phyloP scores from a whole-genome alignment of 2,113 vertebrate species.

The Psophia crepitans region DNA sequence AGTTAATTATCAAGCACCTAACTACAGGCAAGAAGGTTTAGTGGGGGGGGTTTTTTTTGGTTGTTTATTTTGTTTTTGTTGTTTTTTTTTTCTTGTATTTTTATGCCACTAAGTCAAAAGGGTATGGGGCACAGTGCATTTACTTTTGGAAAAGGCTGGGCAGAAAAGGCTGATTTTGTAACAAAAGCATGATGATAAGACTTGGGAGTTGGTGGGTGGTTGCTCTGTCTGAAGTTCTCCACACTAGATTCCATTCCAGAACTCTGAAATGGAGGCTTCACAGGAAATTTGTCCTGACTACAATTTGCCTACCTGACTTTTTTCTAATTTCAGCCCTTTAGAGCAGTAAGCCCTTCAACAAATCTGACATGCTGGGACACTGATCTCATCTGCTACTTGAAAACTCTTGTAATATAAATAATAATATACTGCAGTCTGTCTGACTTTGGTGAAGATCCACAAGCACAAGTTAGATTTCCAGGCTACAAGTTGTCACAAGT shows the following conservation, averaged over 20 bases:
- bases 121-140: fast-evolving
- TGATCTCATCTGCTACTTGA: not conserved
- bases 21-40: not conserved
- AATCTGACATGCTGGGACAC: not conserved
- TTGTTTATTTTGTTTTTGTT: too few relatives aligned
- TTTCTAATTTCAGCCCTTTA: not conserved
- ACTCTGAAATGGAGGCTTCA: not conserved
- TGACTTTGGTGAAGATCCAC: not conserved
- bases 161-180: fast-evolving
- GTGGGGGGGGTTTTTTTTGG: too few relatives aligned
- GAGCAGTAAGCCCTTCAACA: not conserved
- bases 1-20: not conserved
- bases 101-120: fast-evolving
- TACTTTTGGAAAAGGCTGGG: not conserved
- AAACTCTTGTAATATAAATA: not conserved
- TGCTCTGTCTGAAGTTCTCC: not conserved
- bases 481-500: not conserved
- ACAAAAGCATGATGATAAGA: not conserved
- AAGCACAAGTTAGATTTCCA: not conserved
- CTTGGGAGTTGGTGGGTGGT: fast-evolving
- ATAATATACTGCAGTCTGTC: not conserved
- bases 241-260: not conserved
- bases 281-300: not conserved
- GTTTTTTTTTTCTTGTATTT: not conserved
- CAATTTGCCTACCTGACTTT: not conserved